These are phyloP conservation scores for Chondrosia reniformis DNA, from an alignment of 37 sponge, comb jelly and placozoan species.

Conservation along the genomic window DNA sequence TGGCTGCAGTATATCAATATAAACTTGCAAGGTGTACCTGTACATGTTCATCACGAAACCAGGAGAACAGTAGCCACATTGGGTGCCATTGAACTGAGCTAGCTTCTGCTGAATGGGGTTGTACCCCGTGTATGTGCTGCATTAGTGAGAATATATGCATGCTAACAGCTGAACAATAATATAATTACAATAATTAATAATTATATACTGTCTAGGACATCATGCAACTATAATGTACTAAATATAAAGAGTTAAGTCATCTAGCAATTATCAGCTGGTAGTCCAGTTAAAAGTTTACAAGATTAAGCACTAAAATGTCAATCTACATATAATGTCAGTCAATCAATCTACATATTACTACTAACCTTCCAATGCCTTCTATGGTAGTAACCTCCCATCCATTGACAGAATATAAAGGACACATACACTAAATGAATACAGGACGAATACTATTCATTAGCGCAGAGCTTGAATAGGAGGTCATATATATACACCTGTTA, in stretches of 20 bases:
- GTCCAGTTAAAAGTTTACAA: too few species aligned
- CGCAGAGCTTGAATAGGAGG: too few species aligned
- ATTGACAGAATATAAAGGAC: constrained; percentile 66
- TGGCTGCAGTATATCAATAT: too few species aligned
- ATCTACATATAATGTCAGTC: not conserved
- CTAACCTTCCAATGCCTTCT: constrained; percentile 75
- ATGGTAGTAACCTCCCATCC: constrained; percentile 75
- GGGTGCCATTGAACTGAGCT: constrained; percentile 53
- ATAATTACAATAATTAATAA: too few species aligned
- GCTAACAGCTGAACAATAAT: too few species aligned
- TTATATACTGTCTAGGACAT: too few species aligned
- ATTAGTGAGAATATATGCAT: too few species aligned
- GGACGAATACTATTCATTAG: not conserved
- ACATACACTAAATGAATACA: constrained; percentile 47
- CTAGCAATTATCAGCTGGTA: too few species aligned
- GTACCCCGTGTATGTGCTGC: constrained; percentile 11
- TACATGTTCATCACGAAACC: constrained; percentile 72
- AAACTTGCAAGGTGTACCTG: constrained; percentile 32
- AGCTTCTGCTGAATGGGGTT: constrained; percentile 42
- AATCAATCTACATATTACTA: not conserved
- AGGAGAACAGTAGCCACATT: constrained; percentile 72
- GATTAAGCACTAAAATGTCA: too few species aligned
- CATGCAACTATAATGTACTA: too few species aligned
- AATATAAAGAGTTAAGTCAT: too few species aligned
- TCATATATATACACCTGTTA: not conserved